A percentile compares a stretch with the other conserved stretches of the same genome.
Conservation (phyloP, 2,888 invertebrate species). For the Drosophila imparisetae region DNA sequence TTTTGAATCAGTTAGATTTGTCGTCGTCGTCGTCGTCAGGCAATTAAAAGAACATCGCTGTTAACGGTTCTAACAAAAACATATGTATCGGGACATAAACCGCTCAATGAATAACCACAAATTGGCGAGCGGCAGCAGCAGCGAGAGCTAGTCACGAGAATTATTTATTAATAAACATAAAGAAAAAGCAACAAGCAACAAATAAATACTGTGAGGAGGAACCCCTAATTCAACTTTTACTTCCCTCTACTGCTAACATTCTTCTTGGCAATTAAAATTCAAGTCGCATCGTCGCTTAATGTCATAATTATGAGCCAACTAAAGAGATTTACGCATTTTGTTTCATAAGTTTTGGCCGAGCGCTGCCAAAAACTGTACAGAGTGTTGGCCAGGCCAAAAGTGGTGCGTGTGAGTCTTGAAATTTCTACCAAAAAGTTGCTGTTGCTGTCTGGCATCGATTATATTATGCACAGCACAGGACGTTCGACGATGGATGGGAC, state of each 20-base stretch:
- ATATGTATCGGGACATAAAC: slow-evolving; percentile 62
- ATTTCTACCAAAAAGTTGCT: slow-evolving; percentile 36
- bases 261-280: slow-evolving; percentile 73
- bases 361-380: slow-evolving; percentile 24
- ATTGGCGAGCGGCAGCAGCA: slow-evolving; percentile 36
- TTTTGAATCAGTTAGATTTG: slow-evolving; percentile 24
- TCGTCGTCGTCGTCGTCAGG: slow-evolving; percentile 4
- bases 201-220: slow-evolving; percentile 42
- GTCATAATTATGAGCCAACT: slow-evolving; percentile 81
- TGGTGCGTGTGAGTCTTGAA: slow-evolving; percentile 44
- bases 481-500: slow-evolving; percentile 17
- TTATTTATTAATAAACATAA: slow-evolving; percentile 78
- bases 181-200: slow-evolving; percentile 39
- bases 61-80: slow-evolving; percentile 57
- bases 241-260: neutral
- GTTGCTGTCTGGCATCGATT: slow-evolving; percentile 67
- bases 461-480: slow-evolving; percentile 52
- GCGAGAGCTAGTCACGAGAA: slow-evolving; percentile 29
- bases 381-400: neutral
- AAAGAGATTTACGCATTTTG: slow-evolving; percentile 80
- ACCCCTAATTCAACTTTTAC: neutral
- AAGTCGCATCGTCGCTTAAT: slow-evolving; percentile 76
- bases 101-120: slow-evolving; percentile 62
- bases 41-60: slow-evolving; percentile 55
- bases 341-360: slow-evolving; percentile 62